phyloP scores from a whole-genome alignment of 2,797 vertebrate genomes.

The Falco naumanni region DNA sequence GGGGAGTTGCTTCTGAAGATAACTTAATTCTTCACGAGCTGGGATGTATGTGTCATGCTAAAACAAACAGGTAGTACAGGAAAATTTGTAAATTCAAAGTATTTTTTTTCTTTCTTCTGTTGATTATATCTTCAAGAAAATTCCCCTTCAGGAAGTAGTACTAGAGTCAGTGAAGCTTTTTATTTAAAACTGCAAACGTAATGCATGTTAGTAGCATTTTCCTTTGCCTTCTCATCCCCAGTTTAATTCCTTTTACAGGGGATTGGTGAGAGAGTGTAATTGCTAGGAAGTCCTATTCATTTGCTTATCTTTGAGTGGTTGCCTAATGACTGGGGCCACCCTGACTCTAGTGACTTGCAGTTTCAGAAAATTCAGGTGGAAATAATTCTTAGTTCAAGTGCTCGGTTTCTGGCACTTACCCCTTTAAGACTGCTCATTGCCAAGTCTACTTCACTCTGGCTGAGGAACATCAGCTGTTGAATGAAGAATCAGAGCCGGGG shows the following conservation, averaged over 20 bases:
- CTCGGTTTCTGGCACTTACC: not conserved
- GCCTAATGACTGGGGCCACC: not conserved
- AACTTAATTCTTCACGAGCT: not conserved
- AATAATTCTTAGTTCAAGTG: not conserved
- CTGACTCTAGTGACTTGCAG: not conserved
- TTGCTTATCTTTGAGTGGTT: not conserved
- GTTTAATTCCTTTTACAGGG: not conserved
- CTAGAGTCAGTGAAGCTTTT: slow-evolving; percentile 1
- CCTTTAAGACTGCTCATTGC: not conserved
- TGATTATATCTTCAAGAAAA: slow-evolving; percentile 46
- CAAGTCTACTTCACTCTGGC: accelerated
- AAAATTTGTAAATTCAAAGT: slow-evolving; percentile 26
- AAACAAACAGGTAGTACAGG: not conserved
- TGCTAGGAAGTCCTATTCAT: not conserved
- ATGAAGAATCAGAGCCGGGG: accelerated
- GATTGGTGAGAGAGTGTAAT: not conserved
- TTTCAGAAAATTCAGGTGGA: not conserved
- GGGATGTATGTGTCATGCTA: not conserved
- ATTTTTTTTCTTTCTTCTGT: not conserved
- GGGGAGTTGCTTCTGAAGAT: not conserved
- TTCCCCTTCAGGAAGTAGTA: slow-evolving; percentile 66
- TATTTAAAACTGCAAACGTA: not conserved
- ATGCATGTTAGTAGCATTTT: slow-evolving; percentile 25
- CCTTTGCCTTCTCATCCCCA: not conserved
- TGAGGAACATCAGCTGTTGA: accelerated